Evolutionary conservation across 2,113 vertebrate genomes (phyloP), one percentile per base, ranked within the genome.

Genomic region (Phasianus colchicus): DNA sequence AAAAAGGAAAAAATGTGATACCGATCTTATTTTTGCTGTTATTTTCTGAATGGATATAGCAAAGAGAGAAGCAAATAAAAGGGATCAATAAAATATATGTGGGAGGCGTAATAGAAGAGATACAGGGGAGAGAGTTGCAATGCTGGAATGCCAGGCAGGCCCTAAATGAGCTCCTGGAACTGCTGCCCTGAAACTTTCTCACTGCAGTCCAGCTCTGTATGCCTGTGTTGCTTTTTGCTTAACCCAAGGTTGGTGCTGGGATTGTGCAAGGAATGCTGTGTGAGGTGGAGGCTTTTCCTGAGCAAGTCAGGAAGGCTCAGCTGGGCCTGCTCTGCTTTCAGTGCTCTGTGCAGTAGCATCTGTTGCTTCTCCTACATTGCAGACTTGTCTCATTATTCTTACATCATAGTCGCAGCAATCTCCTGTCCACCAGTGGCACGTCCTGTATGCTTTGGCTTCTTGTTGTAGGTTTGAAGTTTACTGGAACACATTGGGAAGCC

Each of bases 341-440:
- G 1, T 45, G 58, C 48, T 63, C n/a, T 17, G 32, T 11, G 79
- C 74, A 40, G 17, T 11, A 36, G 25, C 30, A 50, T 17, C 3
- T 2, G 6, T 48, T 63, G 40, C 67, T 89, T 48, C 64, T 88
- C 32, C 54, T 0, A 0, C 2, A 5, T 57, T 63, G 50, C 6
- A 29, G 17, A 27, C 47, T 34, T 40, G 67, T 45, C 48, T 63
- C 48, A 10, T n/a, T 83, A 29, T 75, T 80, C 55, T 43, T 82
- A 54, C 0, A 0, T 3, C 36, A 54, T 9, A 36, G n/a, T n/a
- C 30, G 9, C 43, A 70, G 67, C 24, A 47, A 54, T 50, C 30
- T 52, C 27, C 40, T 71, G 0, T 6, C 61, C 17, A 6, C 3
- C 14, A 30, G 10, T 27, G 38, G 66, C 38, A 34, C 1, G 0